These are phyloP conservation scores for Elegia similella DNA, from an alignment of 2,888 invertebrate genomes.

Conservation along the genomic window DNA sequence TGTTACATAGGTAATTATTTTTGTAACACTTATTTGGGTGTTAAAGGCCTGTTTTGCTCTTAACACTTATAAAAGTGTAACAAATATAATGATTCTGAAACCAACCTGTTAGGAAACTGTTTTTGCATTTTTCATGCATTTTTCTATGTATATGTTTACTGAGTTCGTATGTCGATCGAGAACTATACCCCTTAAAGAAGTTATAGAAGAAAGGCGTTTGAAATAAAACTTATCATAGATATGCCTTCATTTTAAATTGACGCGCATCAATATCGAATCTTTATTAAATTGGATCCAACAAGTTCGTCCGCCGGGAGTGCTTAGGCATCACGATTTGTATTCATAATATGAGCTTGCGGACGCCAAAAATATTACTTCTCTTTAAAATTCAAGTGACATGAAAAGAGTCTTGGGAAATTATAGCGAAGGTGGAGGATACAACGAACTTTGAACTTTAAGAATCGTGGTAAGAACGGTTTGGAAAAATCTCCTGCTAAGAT, in stretches of 20 bases:
- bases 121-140: no score
- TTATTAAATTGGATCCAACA: constrained; percentile 10
- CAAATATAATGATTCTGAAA: no score
- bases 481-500: background rate
- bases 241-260: background rate
- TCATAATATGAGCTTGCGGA: constrained; percentile 16
- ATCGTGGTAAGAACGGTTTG: background rate
- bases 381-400: constrained; percentile 17
- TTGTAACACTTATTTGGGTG: no score
- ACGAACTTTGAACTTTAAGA: constrained; percentile 2
- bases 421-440: background rate
- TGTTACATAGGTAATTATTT: no score
- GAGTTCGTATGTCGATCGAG: no score
- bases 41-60: no score
- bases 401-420: constrained; percentile 17
- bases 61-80: no score
- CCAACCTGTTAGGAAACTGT: no score
- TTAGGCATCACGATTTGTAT: constrained; percentile 12
- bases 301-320: background rate
- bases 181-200: no score
- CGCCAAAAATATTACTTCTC: constrained; percentile 14
- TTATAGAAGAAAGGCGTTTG: no score
- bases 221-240: background rate
- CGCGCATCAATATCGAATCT: background rate
- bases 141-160: no score